Conservation (phyloP, 1,140 invertebrate species). For the Phthorimaea operculella region DNA sequence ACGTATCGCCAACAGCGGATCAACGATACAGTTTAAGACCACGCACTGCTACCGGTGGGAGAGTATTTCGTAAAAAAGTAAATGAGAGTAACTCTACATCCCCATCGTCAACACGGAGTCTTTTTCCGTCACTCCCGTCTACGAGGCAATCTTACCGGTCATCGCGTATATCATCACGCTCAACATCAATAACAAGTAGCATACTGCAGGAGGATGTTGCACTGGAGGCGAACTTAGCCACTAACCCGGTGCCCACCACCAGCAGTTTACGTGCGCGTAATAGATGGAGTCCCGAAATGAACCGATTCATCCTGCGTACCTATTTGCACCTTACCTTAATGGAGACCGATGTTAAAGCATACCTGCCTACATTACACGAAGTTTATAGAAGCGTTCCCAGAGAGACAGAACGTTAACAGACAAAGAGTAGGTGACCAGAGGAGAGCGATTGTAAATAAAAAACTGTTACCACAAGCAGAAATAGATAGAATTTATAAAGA, state of each 20-base stretch:
- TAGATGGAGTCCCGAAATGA: conserved; percentile 5
- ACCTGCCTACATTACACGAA: conserved; percentile 1
- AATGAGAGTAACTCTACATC: no score
- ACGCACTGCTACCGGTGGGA: no score
- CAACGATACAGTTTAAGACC: no score
- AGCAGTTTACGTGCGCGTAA: not conserved
- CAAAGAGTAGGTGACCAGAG: conserved; percentile 8
- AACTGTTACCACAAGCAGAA: not conserved
- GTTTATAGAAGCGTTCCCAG: conserved; percentile 4
- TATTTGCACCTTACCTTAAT: not conserved
- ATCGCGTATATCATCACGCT: not conserved
- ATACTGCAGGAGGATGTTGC: conserved; percentile 5
- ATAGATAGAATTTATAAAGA: conserved; percentile 5
- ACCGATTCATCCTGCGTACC: conserved; percentile 4
- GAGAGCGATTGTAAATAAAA: not conserved
- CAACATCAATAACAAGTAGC: no score
- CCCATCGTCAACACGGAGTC: no score
- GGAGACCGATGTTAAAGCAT: not conserved
- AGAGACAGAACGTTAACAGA: not conserved
- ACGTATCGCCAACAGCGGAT: no score
- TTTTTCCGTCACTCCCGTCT: conserved; percentile 1
- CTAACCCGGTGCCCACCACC: conserved; percentile 1
- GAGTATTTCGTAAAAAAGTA: no score
- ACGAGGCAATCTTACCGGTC: not conserved
- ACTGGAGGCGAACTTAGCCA: not conserved